Evolutionary conservation across 2,797 vertebrate genomes (phyloP), one percentile per base, ranked within the genome.

Genomic region (Sebastes hubbsi): DNA sequence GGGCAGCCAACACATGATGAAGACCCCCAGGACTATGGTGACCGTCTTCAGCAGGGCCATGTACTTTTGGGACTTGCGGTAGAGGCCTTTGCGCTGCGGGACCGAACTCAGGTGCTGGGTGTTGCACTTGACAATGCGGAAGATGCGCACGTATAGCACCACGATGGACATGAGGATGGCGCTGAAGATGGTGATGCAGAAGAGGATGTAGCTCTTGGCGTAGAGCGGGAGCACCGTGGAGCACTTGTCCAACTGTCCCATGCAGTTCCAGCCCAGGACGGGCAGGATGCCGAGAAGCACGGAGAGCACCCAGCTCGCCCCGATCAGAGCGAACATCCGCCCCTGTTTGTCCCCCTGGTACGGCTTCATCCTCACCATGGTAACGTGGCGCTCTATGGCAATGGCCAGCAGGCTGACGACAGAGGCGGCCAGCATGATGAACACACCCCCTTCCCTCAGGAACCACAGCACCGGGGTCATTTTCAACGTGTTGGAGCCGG

Each of bases 351-450:
- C 93, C 10, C 95, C 92, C 29, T 96, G 96, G 86, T 97, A 96
- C 0, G 97, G 97, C 78, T 97, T 97, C 93, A 97, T 96, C 84
- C 96, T 95, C 73, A 96, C 96, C 97, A 98, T 97, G 75, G 97
- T 98, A 25, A 98, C 95, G n/a, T 97, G 96, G 3, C 97, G 96
- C 90, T 98, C 97, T 0, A 98, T 96, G 24, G 97, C 97, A 0
- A 98, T 97, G 77, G 97, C 97, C 80, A 98, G 89, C 38, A 98
- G 94, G 77, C 97, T 98, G 87, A 98, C 94, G 88, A 98, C 90
- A 0, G 97, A 98, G 0, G 97, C 97, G 0, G 97, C 93, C 29
- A 98, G 91, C 18, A 96, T 97, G 90, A 98, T 96, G 84, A 97
- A 97, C 69, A 98, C 97, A 0, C 97, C 96, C 0, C 96, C 97